Evolutionary conservation across 2,797 vertebrate genomes (phyloP), one percentile per base, ranked within the genome.

Genomic region (Sebastes oblongus): DNA sequence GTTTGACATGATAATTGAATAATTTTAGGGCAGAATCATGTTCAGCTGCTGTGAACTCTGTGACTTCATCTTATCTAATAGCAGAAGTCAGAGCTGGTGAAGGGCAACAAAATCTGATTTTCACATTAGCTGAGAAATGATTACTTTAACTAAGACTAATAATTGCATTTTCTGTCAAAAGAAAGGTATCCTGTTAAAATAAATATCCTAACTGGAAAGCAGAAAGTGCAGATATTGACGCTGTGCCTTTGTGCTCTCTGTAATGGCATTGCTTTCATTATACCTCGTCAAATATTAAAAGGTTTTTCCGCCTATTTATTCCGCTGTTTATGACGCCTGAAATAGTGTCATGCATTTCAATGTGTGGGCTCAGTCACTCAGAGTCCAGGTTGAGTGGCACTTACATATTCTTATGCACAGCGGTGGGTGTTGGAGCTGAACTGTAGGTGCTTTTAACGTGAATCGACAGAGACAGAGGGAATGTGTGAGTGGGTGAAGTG

Each of bases 371-470:
- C 80, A 46, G 77, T 80, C 60, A 32, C 81, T 80, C 78, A 2
- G 66, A 84, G 86, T 83, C 79, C 86, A 72, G 83, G 90, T 84
- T 81, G 91, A 94, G 92, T 90, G 88, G 86, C 88, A 87, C 92
- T 93, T 66, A 72, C 20, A 65, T 78, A 62, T 86, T 92, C 77
- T 54, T 66, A 7, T 77, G 78, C 83, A 71, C 78, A 59, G 86
- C 58, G 66, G 93, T 93, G 92, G 92, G 93, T 86, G 94, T 89
- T 4, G 71, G 85, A 86, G 85, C 77, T 74, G 86, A 88, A 82
- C 87, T 80, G 52, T 34, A 70, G 85, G 83, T 76, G 92, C 92
- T 93, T 93, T 92, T 93, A 91, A 70, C 13, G 29, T 70, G 83
- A 85, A 70, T 72, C 50, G 29, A 71, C 79, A 81, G 68, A 59